phyloP scores from a whole-genome alignment of 1,140 invertebrate species.

The Neoseiulus cucumeris region DNA sequence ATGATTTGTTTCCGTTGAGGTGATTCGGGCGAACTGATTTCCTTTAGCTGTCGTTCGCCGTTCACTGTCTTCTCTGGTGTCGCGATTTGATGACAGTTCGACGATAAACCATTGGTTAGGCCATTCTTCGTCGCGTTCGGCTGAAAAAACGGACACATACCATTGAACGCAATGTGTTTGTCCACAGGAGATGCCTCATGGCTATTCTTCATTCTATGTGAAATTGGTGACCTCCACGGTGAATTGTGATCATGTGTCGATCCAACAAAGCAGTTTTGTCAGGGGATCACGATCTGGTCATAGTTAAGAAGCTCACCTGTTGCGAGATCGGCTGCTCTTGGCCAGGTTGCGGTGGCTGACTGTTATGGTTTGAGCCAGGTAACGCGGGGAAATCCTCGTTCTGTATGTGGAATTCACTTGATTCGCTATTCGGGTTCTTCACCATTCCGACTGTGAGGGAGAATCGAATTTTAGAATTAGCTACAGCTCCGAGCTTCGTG shows the following conservation, averaged over 20 bases:
- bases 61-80: not conserved
- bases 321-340: not conserved
- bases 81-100: not conserved
- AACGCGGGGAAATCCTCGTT: slow-evolving; percentile 96
- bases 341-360: not conserved
- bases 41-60: not conserved
- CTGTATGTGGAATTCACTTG: slow-evolving; percentile 89
- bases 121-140: slow-evolving; percentile 16
- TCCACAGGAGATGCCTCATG: too few relatives aligned
- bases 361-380: slow-evolving; percentile 35
- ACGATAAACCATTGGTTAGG: not conserved
- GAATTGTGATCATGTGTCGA: too few relatives aligned
- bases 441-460: slow-evolving; percentile 63
- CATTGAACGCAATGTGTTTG: too few relatives aligned
- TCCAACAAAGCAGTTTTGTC: too few relatives aligned
- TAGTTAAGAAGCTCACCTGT: not conserved
- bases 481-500: too few relatives aligned
- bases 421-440: slow-evolving; percentile 48
- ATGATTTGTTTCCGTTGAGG: slow-evolving; percentile 9
- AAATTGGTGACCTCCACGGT: too few relatives aligned
- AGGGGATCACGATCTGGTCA: too few relatives aligned
- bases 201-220: too few relatives aligned
- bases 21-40: not conserved
- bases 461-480: too few relatives aligned
- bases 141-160: slow-evolving; percentile 21